These are phyloP conservation scores for Argyresthia goedartella DNA, from an alignment of 2,888 invertebrate genomes.

Conservation along the genomic window DNA sequence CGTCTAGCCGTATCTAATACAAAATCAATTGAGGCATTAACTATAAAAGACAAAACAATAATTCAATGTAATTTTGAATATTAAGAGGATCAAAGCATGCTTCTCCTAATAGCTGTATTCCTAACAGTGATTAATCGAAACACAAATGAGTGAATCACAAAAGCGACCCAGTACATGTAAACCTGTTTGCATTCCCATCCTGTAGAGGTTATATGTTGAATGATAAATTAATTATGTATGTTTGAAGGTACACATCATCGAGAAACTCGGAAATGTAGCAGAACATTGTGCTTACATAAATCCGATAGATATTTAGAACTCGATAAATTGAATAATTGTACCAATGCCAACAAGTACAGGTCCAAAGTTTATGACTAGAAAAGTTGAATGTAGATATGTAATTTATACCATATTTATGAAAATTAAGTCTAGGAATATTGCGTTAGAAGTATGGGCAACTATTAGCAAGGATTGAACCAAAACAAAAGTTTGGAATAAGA, in stretches of 20 bases:
- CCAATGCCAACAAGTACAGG: conserved; percentile 35
- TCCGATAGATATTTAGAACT: no score
- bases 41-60: no score
- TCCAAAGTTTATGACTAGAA: conserved; percentile 39
- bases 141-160: no score
- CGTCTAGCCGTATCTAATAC: conserved; percentile 54
- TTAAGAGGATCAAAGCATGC: no score
- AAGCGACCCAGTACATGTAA: no score
- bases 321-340: conserved; percentile 17
- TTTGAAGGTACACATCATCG: background rate
- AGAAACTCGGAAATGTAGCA: no score
- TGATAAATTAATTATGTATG: background rate
- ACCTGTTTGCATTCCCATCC: no score
- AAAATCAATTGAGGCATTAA: background rate
- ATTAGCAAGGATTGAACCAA: conserved; percentile 7
- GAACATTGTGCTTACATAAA: no score
- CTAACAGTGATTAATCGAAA: no score
- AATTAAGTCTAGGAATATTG: conserved; percentile 5
- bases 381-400: background rate
- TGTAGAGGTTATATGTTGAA: background rate
- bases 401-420: background rate
- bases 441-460: conserved; percentile 1
- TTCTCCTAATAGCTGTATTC: no score
- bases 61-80: no score
- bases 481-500: conserved; percentile 3